A percentile compares a stretch with the other conserved stretches of the same genome.
Conservation (phyloP, 2,113 vertebrate genomes). For the Cololabis saira region DNA sequence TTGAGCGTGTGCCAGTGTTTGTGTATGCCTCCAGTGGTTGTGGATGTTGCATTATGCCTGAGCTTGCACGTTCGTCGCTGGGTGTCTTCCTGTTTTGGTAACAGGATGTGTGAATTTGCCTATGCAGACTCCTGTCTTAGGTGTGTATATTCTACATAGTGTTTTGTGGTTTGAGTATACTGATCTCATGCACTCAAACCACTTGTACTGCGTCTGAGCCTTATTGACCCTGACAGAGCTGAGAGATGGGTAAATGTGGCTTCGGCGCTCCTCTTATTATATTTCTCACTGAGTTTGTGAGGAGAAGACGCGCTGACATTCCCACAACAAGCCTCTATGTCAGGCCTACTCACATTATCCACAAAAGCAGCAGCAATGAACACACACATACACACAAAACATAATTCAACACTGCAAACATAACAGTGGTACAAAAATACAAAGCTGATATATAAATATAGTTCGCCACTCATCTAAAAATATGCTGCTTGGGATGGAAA, state of each 20-base stretch:
- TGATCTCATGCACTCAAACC: constrained; percentile 4
- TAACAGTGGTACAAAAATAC: constrained; percentile 41
- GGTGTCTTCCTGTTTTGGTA: constrained; percentile 5
- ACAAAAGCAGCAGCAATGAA: constrained; percentile 24
- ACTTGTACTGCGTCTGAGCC: constrained; percentile 27
- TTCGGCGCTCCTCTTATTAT: constrained; percentile 45
- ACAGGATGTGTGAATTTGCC: constrained; percentile 9
- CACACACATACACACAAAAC: constrained; percentile 1
- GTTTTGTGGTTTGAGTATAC: constrained; percentile 17
- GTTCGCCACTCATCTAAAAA: constrained; percentile 64
- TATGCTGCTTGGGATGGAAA: constrained; percentile 37
- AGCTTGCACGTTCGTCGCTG: constrained; percentile 16
- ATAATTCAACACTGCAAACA: constrained; percentile 21
- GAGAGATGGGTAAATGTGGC: constrained; percentile 32
- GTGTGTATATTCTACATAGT: constrained; percentile 14
- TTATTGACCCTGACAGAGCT: constrained; percentile 59
- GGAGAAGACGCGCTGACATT: constrained; percentile 16
- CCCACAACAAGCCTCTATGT: constrained; percentile 19
- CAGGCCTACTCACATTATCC: constrained; percentile 11
- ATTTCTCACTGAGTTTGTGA: constrained; percentile 30
- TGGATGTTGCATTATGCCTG: constrained; percentile 19
- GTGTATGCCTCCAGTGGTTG: constrained; percentile 29
- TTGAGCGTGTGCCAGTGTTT: constrained; percentile 39
- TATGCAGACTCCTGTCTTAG: neutral
- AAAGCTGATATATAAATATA: constrained; percentile 61